Conservation (phyloP, 2,797 vertebrate genomes). For the Anguilla megastoma region DNA sequence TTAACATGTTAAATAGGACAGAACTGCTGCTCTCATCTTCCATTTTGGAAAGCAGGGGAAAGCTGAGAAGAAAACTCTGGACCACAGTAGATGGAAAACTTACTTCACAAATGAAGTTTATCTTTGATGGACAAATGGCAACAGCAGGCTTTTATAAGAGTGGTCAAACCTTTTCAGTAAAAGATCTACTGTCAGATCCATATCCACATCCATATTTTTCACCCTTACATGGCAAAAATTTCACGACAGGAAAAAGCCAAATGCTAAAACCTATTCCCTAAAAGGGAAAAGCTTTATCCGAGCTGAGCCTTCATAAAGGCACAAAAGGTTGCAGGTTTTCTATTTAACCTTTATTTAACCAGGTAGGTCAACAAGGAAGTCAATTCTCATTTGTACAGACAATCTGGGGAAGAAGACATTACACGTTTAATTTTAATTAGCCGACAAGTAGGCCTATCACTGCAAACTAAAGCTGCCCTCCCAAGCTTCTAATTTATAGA, state of each 20-base stretch:
- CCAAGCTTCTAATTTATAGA: neutral
- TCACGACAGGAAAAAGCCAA: neutral
- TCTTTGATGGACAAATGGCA: neutral
- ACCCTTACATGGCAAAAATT: constrained; percentile 7
- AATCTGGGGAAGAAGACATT: neutral
- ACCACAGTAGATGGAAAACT: neutral
- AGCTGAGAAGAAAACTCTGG: neutral
- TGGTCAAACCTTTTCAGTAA: neutral
- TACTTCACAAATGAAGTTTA: neutral
- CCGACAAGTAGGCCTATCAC: neutral
- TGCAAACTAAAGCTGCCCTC: neutral
- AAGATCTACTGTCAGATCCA: neutral
- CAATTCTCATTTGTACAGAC: neutral
- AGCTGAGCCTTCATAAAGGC: neutral
- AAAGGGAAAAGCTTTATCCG: neutral
- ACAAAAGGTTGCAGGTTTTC: neutral
- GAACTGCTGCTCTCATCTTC: neutral
- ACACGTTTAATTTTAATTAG: neutral
- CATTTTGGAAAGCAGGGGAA: neutral
- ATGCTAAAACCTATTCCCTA: constrained; percentile 10
- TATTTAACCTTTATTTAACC: neutral
- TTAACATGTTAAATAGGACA: neutral
- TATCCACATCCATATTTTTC: neutral
- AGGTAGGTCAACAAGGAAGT: neutral
- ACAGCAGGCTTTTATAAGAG: neutral